Evolutionary conservation across 2,113 vertebrate genomes (phyloP).

Genomic region (Sinocyclocheilus maitianheensis): DNA sequence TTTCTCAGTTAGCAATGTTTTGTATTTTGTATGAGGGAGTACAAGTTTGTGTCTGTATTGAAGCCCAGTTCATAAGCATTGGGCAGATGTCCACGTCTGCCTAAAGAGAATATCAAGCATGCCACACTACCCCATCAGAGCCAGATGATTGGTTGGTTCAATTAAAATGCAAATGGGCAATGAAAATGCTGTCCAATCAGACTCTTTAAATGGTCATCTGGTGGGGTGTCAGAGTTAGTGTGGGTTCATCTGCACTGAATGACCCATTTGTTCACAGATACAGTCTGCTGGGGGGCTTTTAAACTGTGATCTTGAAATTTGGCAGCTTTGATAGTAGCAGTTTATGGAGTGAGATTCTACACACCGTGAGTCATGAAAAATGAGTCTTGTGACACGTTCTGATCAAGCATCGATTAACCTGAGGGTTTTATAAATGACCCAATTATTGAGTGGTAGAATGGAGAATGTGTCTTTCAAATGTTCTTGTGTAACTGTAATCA

Average conservation of each 20-base stretch:
- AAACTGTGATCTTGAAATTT: conserved; percentile 30
- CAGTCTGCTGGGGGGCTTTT: background rate
- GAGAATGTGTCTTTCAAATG: conserved; percentile 17
- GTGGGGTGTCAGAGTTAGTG: background rate
- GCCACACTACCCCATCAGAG: background rate
- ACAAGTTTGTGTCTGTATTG: background rate
- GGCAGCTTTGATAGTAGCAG: background rate
- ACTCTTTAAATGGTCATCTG: conserved; percentile 28
- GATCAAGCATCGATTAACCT: conserved; percentile 23
- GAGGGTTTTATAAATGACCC: conserved; percentile 12
- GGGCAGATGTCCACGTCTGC: background rate
- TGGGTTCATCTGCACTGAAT: background rate
- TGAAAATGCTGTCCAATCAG: background rate
- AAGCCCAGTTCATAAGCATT: background rate
- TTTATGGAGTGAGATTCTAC: background rate
- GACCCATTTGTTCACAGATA: conserved; percentile 13
- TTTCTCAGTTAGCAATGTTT: background rate
- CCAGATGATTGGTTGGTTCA: conserved; percentile 34
- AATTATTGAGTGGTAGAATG: background rate
- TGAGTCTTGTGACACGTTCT: conserved; percentile 23
- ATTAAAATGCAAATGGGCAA: conserved; percentile 53
- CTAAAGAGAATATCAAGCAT: conserved; percentile 17
- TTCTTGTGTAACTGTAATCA: background rate
- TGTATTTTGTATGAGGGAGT: background rate
- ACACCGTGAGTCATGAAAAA: conserved; percentile 16